A percentile compares a stretch with the other conserved stretches of the same genome.
Conservation (phyloP, 2,797 vertebrate genomes). For the Graptemys geographica region DNA sequence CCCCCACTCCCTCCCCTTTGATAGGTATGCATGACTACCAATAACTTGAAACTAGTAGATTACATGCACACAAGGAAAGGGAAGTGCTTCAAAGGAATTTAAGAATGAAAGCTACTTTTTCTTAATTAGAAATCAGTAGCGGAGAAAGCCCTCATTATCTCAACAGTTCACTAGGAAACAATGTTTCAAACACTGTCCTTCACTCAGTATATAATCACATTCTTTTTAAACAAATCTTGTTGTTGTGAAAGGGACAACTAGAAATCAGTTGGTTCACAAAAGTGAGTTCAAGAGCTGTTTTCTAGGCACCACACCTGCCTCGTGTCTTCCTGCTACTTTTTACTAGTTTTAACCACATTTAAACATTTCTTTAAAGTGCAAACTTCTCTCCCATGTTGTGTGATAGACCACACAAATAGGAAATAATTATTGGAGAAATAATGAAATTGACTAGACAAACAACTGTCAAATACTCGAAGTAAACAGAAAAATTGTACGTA, state of each 20-base stretch:
- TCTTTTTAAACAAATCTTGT: not conserved
- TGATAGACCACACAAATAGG: not conserved
- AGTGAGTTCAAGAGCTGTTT: not conserved
- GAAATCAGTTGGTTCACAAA: not conserved
- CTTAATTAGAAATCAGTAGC: not conserved
- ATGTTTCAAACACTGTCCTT: not conserved
- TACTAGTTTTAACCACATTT: not conserved
- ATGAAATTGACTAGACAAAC: not conserved
- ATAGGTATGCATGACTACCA: not conserved
- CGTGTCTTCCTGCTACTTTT: not conserved
- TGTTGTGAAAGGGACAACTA: not conserved
- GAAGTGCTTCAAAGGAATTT: not conserved
- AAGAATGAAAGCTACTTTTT: not conserved
- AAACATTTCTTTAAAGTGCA: not conserved
- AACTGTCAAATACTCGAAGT: not conserved
- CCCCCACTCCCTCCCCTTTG: not conserved
- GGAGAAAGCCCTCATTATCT: not conserved
- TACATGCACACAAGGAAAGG: rapidly evolving
- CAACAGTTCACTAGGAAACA: not conserved
- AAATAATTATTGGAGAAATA: not conserved
- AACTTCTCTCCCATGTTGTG: rapidly evolving
- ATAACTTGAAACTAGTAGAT: not conserved
- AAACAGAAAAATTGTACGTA: not conserved
- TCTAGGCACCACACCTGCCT: not conserved
- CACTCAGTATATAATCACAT: not conserved